Base-by-base conservation (phyloP, 2,113 vertebrate species). In the Callaeas wilsoni region DNA sequence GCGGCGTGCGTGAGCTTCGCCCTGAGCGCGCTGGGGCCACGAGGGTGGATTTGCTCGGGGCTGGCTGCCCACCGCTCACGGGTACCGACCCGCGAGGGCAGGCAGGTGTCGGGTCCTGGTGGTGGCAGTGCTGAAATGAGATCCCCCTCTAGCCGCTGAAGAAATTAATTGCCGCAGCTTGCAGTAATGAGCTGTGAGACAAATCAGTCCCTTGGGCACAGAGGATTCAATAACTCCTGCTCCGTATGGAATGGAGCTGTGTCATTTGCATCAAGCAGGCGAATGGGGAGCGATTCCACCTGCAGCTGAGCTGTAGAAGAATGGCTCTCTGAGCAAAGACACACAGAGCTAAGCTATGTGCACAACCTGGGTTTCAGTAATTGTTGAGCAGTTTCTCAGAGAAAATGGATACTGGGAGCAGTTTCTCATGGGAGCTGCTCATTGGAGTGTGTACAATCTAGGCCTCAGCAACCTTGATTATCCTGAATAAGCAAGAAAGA, bases 1-100 rank as follows among this genome's bases (percentile, higher is more conserved):
- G 4, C 29, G 46, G 5, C 0, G 1, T 30, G 33, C 3, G 3
- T 13, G 44, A 41, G 21, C 41, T n/a, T 49, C 55, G 33, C 8
- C 70, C 35, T 25, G 32, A 6, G n/a, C n/a, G n/a, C n/a, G n/a
- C 27, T 22, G 15, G 53, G 53, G 57, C 7, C 32, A 4, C 0
- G 2, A 37, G 32, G 37, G 32, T 39, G 4, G 8, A 20, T 84
- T 52, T 56, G 22, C 39, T 79, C 35, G 33, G 53, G n/a, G n/a
- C n/a, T n/a, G 41, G 37, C 22, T 85, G 30, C 33, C 37, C 44
- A 8, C 46, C 3, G 5, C 4, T 39, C 35, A 20, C 42, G 37
- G 11, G 2, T 35, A 3, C 26, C 50, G 81, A 27, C 21, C 37
- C 2, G 0, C 42, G 5, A 4, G 10, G 11, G 49, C 17, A 56